Percentiles rank a stretch among this genome's conserved stretches.
Evolutionary conservation across 2,888 invertebrate species (phyloP).

Genomic region (Hymenopus coronatus): DNA sequence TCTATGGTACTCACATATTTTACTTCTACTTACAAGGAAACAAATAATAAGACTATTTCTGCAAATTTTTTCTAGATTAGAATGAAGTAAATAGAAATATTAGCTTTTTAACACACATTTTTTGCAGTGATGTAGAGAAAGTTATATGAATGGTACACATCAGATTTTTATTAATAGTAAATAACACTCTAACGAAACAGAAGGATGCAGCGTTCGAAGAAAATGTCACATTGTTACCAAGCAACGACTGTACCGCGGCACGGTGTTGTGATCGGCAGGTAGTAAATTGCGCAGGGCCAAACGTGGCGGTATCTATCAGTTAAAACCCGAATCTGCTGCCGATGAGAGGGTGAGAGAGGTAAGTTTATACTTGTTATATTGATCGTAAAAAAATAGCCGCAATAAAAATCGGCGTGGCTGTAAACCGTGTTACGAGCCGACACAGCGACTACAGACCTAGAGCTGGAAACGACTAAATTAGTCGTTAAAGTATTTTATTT

Average conservation of each 20-base stretch:
- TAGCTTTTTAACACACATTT: too few relatives aligned
- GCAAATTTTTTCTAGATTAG: too few relatives aligned
- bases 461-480: neutral
- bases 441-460: neutral
- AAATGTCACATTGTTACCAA: neutral
- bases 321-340: neutral
- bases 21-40: too few relatives aligned
- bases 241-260: neutral
- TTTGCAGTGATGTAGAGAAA: too few relatives aligned
- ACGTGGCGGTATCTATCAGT: neutral
- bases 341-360: neutral
- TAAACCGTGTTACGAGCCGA: neutral
- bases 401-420: neutral
- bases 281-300: neutral
- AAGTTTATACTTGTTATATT: conserved; percentile 15
- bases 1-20: too few relatives aligned
- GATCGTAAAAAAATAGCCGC: conserved; percentile 16
- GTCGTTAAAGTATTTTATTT: neutral
- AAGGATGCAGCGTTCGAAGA: too few relatives aligned
- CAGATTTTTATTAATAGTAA: too few relatives aligned
- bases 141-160: too few relatives aligned
- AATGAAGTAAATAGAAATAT: too few relatives aligned
- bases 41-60: too few relatives aligned
- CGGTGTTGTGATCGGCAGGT: neutral
- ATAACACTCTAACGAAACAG: too few relatives aligned